Evolutionary conservation across 2,888 invertebrate genomes (phyloP).

Genomic region (Shargacucullia verbasci): DNA sequence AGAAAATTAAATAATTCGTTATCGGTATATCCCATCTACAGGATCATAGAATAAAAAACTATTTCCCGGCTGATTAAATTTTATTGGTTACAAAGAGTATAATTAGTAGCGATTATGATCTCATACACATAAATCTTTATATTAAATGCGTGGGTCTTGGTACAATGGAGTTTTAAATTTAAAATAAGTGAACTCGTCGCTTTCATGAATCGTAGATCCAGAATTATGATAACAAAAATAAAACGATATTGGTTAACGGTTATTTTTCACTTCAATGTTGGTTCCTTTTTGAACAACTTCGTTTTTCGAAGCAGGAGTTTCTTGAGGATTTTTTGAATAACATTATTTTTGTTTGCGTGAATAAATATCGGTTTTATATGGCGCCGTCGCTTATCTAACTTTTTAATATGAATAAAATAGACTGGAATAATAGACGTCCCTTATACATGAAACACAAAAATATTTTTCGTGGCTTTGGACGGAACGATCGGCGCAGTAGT

Average conservation of each 20-base stretch:
- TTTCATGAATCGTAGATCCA: slow-evolving; percentile 36
- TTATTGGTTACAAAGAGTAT: slow-evolving; percentile 70
- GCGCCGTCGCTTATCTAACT: not conserved
- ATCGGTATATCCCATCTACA: slow-evolving; percentile 70
- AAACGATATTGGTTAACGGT: slow-evolving; percentile 31
- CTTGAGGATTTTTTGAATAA: not conserved
- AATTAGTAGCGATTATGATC: slow-evolving; percentile 71
- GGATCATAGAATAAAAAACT: slow-evolving; percentile 61
- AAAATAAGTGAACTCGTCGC: slow-evolving; percentile 37
- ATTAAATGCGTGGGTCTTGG: slow-evolving; percentile 52
- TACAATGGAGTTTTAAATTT: slow-evolving; percentile 48
- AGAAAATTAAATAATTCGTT: slow-evolving; percentile 58
- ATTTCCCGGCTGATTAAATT: slow-evolving; percentile 75
- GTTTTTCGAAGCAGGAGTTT: too few relatives aligned
- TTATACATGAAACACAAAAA: not conserved
- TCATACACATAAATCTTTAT: slow-evolving; percentile 60
- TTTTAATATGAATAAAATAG: not conserved
- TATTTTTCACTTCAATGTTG: slow-evolving; percentile 2
- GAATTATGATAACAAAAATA: slow-evolving; percentile 36
- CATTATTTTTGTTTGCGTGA: slow-evolving; percentile 10
- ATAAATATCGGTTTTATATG: slow-evolving; percentile 6
- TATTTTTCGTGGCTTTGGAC: too few relatives aligned
- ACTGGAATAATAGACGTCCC: not conserved
- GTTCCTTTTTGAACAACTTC: not conserved
- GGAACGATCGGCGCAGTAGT: too few relatives aligned